Conservation (phyloP, 2,113 vertebrate species). For the Budorcas taxicolor region DNA sequence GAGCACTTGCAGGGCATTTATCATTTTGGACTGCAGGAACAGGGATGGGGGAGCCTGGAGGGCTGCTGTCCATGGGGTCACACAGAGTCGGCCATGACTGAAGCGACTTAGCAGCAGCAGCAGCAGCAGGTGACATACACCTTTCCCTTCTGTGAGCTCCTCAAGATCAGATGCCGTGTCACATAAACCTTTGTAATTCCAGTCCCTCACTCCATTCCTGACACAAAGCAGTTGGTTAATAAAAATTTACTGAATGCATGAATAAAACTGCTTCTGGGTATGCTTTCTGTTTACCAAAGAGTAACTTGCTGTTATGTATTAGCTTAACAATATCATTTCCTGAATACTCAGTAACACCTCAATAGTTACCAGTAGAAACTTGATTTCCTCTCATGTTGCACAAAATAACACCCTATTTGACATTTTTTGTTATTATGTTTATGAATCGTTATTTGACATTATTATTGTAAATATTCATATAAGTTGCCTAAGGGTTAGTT, state of each 20-base stretch:
- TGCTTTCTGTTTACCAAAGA: background rate
- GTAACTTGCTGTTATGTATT: background rate
- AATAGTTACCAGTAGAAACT: background rate
- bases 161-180: background rate
- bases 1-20: background rate
- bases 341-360: background rate
- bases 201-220: background rate
- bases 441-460: background rate
- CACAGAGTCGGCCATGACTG: fast-evolving
- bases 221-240: background rate
- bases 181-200: background rate
- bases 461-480: background rate
- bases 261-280: background rate
- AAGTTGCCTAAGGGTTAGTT: background rate
- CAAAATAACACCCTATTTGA: background rate
- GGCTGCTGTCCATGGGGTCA: fast-evolving
- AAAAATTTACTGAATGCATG: background rate
- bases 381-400: background rate
- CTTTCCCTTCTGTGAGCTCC: background rate
- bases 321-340: background rate
- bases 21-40: background rate
- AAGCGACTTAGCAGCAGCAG: background rate
- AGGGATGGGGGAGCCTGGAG: background rate
- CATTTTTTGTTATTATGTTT: background rate
- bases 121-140: background rate